Conservation (phyloP, 1,140 invertebrate genomes). For the Euura saliciscinereae region DNA sequence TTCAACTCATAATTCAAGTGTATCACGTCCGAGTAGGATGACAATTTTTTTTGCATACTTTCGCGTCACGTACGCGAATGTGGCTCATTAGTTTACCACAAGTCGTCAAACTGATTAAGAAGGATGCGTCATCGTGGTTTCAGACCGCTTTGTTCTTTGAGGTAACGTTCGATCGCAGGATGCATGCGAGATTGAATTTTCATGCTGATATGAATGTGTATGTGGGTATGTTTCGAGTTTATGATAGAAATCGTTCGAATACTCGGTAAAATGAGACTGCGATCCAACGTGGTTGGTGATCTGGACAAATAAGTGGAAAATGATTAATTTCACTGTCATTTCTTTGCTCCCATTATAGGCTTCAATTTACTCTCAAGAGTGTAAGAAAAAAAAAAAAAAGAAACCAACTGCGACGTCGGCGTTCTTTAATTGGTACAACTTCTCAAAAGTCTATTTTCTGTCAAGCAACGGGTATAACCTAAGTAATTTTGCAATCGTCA, state of each 20-base stretch:
- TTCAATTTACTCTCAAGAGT: background rate
- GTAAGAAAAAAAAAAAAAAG: background rate
- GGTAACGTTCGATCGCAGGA: no score
- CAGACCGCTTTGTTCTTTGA: no score
- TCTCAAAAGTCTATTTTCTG: conserved; percentile 6
- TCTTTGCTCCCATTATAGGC: background rate
- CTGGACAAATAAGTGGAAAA: background rate
- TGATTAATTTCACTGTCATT: background rate
- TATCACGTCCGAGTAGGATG: background rate
- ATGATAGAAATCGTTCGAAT: no score
- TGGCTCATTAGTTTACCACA: no score
- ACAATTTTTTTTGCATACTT: background rate
- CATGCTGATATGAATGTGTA: background rate
- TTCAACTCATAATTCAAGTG: background rate
- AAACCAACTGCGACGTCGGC: background rate
- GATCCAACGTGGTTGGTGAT: no score
- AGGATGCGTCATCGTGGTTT: background rate
- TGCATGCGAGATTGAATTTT: background rate
- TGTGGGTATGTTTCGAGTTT: no score
- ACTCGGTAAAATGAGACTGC: no score
- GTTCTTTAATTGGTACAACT: background rate
- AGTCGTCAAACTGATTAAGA: background rate
- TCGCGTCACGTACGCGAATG: background rate
- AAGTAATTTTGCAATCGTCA: conserved; percentile 10
- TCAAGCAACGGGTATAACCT: background rate